Conservation (phyloP, 2,113 vertebrate genomes). For the Leptocoma aspasia region DNA sequence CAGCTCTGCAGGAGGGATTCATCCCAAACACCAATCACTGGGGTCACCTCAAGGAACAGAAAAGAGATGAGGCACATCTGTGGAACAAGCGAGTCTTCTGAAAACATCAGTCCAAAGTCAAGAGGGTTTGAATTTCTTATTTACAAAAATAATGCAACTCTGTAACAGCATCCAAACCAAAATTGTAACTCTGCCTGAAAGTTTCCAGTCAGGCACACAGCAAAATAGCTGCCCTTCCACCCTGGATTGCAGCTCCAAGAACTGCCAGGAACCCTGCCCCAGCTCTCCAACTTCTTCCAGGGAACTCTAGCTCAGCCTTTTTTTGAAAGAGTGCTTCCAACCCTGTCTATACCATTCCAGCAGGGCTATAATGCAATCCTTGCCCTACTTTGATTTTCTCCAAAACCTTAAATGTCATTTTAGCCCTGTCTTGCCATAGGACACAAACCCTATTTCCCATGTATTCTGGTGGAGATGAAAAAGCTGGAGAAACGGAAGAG, state of each 20-base stretch:
- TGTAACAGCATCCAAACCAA: neutral
- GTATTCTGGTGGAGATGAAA: neutral
- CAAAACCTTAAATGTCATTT: neutral
- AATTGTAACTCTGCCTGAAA: neutral
- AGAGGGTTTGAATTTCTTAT: neutral
- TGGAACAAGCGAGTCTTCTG: neutral
- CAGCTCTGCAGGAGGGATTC: neutral
- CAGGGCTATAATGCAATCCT: neutral
- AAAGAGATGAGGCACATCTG: neutral
- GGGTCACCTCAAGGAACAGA: neutral
- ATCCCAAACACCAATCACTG: neutral
- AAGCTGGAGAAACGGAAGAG: neutral
- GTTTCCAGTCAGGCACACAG: neutral
- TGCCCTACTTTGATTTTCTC: neutral
- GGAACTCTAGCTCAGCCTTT: neutral
- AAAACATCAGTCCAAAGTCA: neutral
- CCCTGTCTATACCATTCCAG: neutral
- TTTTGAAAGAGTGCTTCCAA: neutral
- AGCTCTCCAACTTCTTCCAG: neutral
- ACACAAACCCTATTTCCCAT: neutral
- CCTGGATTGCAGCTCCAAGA: neutral
- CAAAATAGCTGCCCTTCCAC: neutral
- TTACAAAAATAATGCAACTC: neutral
- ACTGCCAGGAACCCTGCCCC: neutral
- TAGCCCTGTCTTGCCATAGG: neutral